phyloP scores from a whole-genome alignment of 2,113 vertebrate genomes.

The Xenus cinereus region DNA sequence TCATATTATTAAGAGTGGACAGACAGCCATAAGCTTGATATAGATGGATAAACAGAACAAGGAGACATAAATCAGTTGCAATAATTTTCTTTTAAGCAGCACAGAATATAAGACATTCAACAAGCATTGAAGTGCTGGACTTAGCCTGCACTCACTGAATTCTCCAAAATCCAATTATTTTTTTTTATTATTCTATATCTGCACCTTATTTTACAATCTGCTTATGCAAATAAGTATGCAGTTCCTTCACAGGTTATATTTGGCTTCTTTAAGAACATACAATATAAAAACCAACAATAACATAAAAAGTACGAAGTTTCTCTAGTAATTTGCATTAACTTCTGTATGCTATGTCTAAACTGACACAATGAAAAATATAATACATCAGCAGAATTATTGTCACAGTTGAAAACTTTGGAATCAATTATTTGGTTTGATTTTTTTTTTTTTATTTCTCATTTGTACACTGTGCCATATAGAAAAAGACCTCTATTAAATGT shows the following conservation, averaged over 20 bases:
- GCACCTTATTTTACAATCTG: neutral
- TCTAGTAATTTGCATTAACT: neutral
- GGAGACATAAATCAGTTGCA: neutral
- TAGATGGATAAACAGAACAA: neutral
- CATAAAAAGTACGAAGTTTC: neutral
- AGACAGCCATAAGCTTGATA: neutral
- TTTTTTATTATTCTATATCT: neutral
- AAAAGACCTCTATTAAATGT: neutral
- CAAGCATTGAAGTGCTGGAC: neutral
- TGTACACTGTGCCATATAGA: too few species aligned
- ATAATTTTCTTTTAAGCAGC: neutral
- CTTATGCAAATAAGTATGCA: neutral
- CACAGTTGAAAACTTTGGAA: neutral
- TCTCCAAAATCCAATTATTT: neutral
- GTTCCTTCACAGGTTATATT: neutral
- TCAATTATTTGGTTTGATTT: accelerated
- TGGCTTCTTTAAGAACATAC: neutral
- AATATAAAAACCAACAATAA: neutral
- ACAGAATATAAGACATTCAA: neutral
- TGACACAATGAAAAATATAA: neutral
- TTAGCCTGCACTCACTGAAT: neutral
- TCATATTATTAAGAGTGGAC: accelerated
- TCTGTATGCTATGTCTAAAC: neutral
- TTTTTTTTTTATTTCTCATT: neutral
- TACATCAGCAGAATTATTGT: neutral